Conservation (phyloP, 2,113 vertebrate genomes). For the Paracanthobrama guichenoti region DNA sequence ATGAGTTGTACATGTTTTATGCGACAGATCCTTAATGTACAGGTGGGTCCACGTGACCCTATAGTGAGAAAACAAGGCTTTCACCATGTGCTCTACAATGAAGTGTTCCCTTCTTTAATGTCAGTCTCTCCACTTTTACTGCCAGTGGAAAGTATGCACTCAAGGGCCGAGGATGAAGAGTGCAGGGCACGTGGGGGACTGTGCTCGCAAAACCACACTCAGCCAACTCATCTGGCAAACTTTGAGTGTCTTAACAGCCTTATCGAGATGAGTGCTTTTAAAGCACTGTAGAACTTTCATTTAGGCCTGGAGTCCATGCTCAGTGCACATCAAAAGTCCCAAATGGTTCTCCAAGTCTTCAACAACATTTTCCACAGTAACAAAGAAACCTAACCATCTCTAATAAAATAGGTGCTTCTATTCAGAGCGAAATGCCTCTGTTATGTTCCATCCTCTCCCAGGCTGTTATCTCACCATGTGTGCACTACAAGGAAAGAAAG, state of each 20-base stretch:
- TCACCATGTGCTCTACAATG: constrained; percentile 42
- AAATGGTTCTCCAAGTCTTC: background rate
- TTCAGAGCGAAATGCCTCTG: background rate
- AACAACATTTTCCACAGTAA: constrained; percentile 28
- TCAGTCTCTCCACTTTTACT: constrained; percentile 40
- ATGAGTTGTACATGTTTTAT: constrained; percentile 15
- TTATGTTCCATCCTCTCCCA: constrained; percentile 3
- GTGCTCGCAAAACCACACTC: constrained; percentile 9
- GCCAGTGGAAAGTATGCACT: constrained; percentile 44
- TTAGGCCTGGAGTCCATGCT: constrained; percentile 13
- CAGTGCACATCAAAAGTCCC: constrained; percentile 4
- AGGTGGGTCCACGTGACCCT: constrained; percentile 27
- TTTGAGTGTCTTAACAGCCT: constrained; percentile 36
- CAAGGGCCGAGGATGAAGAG: background rate
- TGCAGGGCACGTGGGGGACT: constrained; percentile 17
- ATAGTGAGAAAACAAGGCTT: background rate
- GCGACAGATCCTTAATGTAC: background rate
- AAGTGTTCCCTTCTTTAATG: constrained; percentile 32
- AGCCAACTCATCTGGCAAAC: constrained; percentile 46
- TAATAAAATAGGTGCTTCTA: constrained; percentile 22
- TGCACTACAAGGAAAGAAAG: constrained; percentile 32
- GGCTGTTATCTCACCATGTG: constrained; percentile 5
- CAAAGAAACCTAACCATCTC: background rate
- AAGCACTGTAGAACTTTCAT: constrained; percentile 45
- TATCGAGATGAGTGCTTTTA: constrained; percentile 33